Evolutionary conservation across 2,113 vertebrate genomes (phyloP), one percentile per base, ranked within the genome.

Genomic region (Alethe castanea): DNA sequence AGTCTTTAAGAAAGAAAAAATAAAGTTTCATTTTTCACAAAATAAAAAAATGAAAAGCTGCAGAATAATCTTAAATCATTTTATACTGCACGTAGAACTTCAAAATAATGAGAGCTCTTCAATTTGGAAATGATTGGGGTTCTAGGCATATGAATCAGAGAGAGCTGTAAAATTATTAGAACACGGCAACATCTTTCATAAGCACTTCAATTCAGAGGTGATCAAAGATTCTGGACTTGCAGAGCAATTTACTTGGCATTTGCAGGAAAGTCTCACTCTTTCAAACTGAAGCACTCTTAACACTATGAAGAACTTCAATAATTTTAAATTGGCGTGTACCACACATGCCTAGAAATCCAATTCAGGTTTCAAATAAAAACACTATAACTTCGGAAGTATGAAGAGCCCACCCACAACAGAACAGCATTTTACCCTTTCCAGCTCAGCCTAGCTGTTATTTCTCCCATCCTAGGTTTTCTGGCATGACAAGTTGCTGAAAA

Each of bases 191-290:
- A 82, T 78, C 92, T 89, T 92, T 94, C 77, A 2, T 87, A 90
- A 97, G 96, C 73, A 94, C 96, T 98, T 97, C 95, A 96, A 95
- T 95, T 96, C 96, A 95, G 93, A 97, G 64, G 88, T 95, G 95
- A 98, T 98, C 69, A 94, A 96, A 96, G 94, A 97, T 96, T 91
- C 94, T 87, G 88, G 94, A 95, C 97, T 98, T 93, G 88, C 92
- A 96, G 84, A 96, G 77, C 87, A 97, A 97, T 98, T 98, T 98
- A 95, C 94, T 92, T 97, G 84, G 85, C 94, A 97, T 97, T 97
- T 97, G 65, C 93, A 96, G 95, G 84, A 98, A 97, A 97, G 81
- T 53, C 87, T 97, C 94, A 90, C 96, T 97, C 92, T 97, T 98
- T 97, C 96, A 97, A 92, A 92, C 76, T 97, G 97, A 97, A 97